Conservation (phyloP, 1,140 invertebrate genomes). For the Formica selysi region DNA sequence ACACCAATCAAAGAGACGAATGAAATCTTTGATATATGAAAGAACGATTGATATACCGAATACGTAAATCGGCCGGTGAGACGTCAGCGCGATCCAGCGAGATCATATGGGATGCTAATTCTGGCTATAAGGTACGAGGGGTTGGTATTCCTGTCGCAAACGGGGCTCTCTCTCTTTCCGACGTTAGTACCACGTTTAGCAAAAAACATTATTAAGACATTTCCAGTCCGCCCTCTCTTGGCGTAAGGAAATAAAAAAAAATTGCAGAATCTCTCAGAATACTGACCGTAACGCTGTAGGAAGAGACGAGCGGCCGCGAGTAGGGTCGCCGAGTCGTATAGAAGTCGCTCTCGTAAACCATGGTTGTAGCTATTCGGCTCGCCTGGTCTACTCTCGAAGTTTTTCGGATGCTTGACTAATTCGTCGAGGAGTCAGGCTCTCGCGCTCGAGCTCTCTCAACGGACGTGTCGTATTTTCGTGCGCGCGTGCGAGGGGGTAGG, state of each 20-base stretch:
- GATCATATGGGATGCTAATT: slow-evolving; percentile 34
- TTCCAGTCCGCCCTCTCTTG: slow-evolving; percentile 66
- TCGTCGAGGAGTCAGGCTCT: slow-evolving; percentile 31
- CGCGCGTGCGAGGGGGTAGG: slow-evolving; percentile 43
- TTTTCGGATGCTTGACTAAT: background rate
- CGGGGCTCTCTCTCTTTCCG: slow-evolving; percentile 68
- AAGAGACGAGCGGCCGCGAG: slow-evolving; percentile 90
- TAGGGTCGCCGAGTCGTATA: slow-evolving; percentile 94
- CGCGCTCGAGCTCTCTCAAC: background rate
- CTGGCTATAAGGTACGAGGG: slow-evolving; percentile 34
- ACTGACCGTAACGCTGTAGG: slow-evolving; percentile 94
- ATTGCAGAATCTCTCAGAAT: slow-evolving; percentile 40
- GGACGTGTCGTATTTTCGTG: slow-evolving; percentile 36
- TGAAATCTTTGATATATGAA: background rate
- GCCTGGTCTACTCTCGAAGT: slow-evolving; percentile 51
- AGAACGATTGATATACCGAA: background rate
- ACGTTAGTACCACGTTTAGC: slow-evolving; percentile 72
- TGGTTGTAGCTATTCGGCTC: slow-evolving; percentile 84
- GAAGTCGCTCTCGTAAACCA: slow-evolving; percentile 96
- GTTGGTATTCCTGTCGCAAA: slow-evolving; percentile 62
- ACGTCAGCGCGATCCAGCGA: slow-evolving; percentile 58
- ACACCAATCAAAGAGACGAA: background rate
- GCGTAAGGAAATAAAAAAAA: slow-evolving; percentile 7
- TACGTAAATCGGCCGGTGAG: slow-evolving; percentile 10
- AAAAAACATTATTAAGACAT: slow-evolving; percentile 75